Conservation (phyloP, 2,888 invertebrate species). For the Chymomyza fuscimana region DNA sequence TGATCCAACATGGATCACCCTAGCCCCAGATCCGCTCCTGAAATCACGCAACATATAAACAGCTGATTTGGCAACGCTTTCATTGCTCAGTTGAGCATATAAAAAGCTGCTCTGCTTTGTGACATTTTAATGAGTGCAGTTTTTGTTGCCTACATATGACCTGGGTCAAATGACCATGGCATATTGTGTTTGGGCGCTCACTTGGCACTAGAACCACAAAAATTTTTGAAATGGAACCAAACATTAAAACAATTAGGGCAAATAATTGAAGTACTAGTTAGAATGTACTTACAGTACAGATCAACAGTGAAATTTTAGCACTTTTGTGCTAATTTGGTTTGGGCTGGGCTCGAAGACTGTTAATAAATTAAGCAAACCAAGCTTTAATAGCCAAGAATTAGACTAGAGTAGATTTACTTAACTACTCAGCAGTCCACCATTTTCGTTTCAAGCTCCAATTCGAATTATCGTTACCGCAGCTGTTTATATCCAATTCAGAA, state of each 20-base stretch:
- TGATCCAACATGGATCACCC: too few species aligned
- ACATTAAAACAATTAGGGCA: background rate
- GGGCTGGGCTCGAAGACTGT: too few species aligned
- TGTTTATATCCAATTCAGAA: too few species aligned
- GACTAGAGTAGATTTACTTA: too few species aligned
- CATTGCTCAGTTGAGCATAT: conserved; percentile 34
- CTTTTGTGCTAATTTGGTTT: background rate
- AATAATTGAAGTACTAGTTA: background rate
- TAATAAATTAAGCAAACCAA: too few species aligned
- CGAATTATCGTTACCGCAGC: too few species aligned
- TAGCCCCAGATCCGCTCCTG: too few species aligned
- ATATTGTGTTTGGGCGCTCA: conserved; percentile 27
- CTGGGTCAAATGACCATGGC: conserved; percentile 29
- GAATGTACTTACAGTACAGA: background rate
- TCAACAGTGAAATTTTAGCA: background rate
- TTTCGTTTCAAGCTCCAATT: too few species aligned
- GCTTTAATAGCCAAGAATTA: too few species aligned
- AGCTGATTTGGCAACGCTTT: conserved; percentile 7
- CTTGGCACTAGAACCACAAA: conserved; percentile 14
- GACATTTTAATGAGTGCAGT: conserved; percentile 11
- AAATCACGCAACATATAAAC: too few species aligned
- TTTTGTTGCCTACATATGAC: conserved; percentile 37
- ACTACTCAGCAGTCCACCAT: too few species aligned
- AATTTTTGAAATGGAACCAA: background rate
- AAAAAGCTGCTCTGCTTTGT: conserved; percentile 14